Conservation (phyloP, 1,140 invertebrate genomes). For the Drosophila bocki region DNA sequence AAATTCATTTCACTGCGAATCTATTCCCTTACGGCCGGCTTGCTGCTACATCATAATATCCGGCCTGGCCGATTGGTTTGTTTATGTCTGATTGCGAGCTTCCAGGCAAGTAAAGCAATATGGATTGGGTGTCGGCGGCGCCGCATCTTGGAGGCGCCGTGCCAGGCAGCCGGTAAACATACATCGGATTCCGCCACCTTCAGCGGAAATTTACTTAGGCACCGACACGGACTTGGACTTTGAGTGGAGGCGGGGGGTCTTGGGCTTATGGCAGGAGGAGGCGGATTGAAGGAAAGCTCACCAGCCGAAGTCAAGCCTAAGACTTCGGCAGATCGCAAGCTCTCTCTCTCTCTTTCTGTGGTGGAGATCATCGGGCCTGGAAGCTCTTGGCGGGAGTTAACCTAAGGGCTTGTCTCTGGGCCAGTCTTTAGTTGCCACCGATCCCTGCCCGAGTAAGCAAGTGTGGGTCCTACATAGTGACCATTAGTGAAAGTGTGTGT, state of each 20-base stretch:
- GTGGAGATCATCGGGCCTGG: neutral
- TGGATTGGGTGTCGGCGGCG: conserved; percentile 11
- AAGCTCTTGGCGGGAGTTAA: neutral
- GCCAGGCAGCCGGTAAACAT: conserved; percentile 14
- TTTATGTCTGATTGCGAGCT: conserved; percentile 21
- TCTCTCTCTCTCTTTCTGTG: neutral
- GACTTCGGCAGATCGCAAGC: neutral
- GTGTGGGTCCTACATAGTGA: neutral
- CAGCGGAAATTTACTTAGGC: conserved; percentile 36
- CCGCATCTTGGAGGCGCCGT: conserved; percentile 21
- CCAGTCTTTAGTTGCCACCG: neutral
- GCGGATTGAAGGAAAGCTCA: neutral
- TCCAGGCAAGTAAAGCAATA: conserved; percentile 20
- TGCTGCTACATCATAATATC: conserved; percentile 34
- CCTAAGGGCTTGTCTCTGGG: neutral
- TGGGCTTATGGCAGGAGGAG: neutral
- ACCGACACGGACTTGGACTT: neutral
- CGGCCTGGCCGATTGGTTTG: conserved; percentile 25
- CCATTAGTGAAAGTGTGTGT: neutral
- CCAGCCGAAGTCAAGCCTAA: neutral
- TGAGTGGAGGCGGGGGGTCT: neutral
- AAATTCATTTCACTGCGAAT: conserved; percentile 49
- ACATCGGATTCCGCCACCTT: conserved; percentile 13
- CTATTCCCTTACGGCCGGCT: conserved; percentile 6
- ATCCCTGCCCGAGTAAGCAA: neutral